Conservation (phyloP, 1,140 invertebrate genomes). For the Vanessa tameamea region DNA sequence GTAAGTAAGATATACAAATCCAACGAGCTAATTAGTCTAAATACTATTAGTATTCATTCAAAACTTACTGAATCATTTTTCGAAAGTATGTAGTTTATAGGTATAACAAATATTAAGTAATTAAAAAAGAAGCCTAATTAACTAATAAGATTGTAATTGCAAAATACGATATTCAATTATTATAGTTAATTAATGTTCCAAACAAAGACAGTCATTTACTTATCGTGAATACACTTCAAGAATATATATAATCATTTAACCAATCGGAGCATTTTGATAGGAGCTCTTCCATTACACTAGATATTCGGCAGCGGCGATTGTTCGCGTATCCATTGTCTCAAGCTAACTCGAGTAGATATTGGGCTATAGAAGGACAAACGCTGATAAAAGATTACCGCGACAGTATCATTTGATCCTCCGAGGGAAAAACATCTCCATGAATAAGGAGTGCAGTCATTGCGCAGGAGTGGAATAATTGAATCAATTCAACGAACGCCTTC, state of each 20-base stretch:
- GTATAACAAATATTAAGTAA: no score
- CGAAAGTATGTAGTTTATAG: no score
- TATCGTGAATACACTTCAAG: constrained; percentile 53
- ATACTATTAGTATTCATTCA: no score
- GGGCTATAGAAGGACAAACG: constrained; percentile 52
- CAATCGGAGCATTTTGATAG: constrained; percentile 73
- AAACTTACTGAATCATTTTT: no score
- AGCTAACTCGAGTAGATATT: constrained; percentile 44
- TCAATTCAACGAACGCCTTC: constrained; percentile 70
- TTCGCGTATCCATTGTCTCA: constrained; percentile 52
- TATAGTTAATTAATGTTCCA: constrained; percentile 28
- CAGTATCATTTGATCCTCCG: constrained; percentile 69
- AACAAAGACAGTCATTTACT: constrained; percentile 66
- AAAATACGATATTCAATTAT: not conserved
- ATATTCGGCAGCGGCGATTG: constrained; percentile 59
- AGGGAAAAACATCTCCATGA: constrained; percentile 53
- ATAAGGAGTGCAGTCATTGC: constrained; percentile 38
- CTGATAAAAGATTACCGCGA: constrained; percentile 74
- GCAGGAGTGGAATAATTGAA: constrained; percentile 64
- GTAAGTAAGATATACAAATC: no score
- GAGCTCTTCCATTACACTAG: constrained; percentile 53
- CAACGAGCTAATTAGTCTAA: no score
- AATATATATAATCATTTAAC: constrained; percentile 65
- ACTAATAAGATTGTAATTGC: constrained; percentile 15
- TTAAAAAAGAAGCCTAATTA: not conserved